Evolutionary conservation across 1,140 invertebrate species (phyloP).

Genomic region (Medauroidea extradentata): DNA sequence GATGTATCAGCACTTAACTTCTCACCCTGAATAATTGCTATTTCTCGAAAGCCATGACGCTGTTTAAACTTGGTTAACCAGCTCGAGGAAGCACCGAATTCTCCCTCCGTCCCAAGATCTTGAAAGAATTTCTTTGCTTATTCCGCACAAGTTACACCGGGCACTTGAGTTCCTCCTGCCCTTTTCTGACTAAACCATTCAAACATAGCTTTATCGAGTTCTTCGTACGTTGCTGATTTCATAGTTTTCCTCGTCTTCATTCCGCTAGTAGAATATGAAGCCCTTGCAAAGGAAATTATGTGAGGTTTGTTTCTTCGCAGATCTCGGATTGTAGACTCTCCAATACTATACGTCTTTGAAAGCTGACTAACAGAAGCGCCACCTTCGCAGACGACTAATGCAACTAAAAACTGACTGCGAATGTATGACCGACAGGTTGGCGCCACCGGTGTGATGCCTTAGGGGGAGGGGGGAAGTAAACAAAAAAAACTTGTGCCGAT

Average conservation of each 20-base stretch:
- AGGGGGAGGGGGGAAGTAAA: too few relatives aligned
- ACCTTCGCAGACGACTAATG: neutral
- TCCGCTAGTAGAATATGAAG: neutral
- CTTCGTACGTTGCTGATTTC: too few relatives aligned
- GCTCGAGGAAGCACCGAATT: neutral
- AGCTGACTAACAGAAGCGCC: neutral
- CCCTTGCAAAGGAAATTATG: neutral
- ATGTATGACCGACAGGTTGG: too few relatives aligned
- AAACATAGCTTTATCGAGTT: neutral
- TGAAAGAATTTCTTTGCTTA: neutral
- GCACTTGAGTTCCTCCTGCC: neutral
- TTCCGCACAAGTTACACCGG: neutral
- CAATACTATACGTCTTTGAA: neutral
- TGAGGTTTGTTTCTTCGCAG: neutral
- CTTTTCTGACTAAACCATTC: conserved; percentile 2
- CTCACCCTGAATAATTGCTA: neutral
- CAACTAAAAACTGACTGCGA: too few relatives aligned
- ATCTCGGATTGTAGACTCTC: neutral
- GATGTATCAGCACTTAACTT: neutral
- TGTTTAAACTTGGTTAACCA: neutral
- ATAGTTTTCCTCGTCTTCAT: too few relatives aligned
- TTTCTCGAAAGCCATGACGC: neutral
- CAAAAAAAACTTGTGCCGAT: neutral
- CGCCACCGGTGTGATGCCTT: too few relatives aligned
- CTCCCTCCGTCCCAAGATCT: neutral